Conservation (phyloP, 2,888 invertebrate genomes). For the Agriopis leucophaearia region DNA sequence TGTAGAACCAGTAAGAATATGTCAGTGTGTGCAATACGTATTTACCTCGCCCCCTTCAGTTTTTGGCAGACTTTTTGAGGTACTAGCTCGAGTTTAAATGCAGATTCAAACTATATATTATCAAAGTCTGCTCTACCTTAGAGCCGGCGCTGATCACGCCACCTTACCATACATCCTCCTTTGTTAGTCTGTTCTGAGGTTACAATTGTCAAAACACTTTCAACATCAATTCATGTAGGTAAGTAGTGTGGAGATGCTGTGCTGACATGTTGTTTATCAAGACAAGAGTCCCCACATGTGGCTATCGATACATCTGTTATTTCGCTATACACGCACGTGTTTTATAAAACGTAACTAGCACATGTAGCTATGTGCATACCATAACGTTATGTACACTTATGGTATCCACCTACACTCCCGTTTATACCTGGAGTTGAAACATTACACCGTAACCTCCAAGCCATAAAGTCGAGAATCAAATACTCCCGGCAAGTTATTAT, state of each 20-base stretch:
- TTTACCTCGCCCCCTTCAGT: too few relatives aligned
- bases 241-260: conserved; percentile 7
- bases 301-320: conserved; percentile 66
- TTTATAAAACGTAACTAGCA: conserved; percentile 50
- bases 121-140: too few relatives aligned
- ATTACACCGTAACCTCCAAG: background rate
- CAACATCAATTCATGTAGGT: too few relatives aligned
- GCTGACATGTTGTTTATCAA: conserved; percentile 56
- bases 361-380: conserved; percentile 38
- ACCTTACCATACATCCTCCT: too few relatives aligned
- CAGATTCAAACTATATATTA: too few relatives aligned
- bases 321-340: conserved; percentile 60
- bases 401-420: conserved; percentile 31
- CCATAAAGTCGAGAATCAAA: conserved; percentile 22
- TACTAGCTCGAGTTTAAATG: too few relatives aligned
- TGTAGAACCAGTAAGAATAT: too few relatives aligned
- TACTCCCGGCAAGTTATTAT: conserved; percentile 19
- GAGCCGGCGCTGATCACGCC: too few relatives aligned
- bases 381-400: conserved; percentile 27
- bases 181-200: too few relatives aligned
- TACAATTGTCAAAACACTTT: too few relatives aligned
- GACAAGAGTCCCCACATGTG: conserved; percentile 65
- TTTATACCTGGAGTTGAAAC: conserved; percentile 11
- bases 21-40: too few relatives aligned
- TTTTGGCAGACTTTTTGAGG: too few relatives aligned